Conservation (phyloP, 2,888 invertebrate genomes). For the Drosophila nigritarsus region DNA sequence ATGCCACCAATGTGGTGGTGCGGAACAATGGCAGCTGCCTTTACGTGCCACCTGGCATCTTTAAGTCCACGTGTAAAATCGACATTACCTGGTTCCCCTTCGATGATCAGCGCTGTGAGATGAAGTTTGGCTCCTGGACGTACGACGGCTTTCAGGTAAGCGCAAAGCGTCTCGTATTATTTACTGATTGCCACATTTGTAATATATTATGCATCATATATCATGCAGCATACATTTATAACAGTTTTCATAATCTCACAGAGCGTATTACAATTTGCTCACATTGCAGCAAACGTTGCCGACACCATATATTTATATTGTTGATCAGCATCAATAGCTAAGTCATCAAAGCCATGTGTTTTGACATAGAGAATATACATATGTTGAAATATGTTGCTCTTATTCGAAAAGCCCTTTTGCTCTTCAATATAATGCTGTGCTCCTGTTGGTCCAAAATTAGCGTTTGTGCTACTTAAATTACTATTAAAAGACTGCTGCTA, state of each 20-base stretch:
- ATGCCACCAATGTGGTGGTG: constrained; percentile 98
- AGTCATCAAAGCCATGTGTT: not conserved
- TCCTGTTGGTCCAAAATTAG: not conserved
- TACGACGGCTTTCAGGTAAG: constrained; percentile 97
- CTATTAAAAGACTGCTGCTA: not conserved
- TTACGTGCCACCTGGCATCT: constrained; percentile 99
- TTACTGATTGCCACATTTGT: not conserved
- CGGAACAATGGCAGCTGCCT: constrained; percentile 97
- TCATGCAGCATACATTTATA: constrained; percentile 28
- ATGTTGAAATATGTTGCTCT: too few relatives aligned
- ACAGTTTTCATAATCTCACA: not conserved
- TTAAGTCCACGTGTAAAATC: constrained; percentile 99
- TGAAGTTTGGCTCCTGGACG: constrained; percentile 99
- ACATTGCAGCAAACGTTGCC: not conserved
- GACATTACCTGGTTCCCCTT: constrained; percentile 99
- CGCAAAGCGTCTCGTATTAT: constrained; percentile 27
- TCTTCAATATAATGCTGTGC: not conserved
- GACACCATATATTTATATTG: not conserved
- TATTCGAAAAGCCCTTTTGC: not conserved
- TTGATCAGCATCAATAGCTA: not conserved
- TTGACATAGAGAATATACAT: not conserved
- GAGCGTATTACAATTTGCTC: not conserved
- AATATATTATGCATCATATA: not conserved
- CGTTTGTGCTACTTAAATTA: not conserved
- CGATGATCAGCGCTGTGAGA: constrained; percentile 98